A percentile compares a stretch with the other conserved stretches of the same genome.
Conservation (phyloP, 1,140 invertebrate genomes). For the Bombus terrestris region DNA sequence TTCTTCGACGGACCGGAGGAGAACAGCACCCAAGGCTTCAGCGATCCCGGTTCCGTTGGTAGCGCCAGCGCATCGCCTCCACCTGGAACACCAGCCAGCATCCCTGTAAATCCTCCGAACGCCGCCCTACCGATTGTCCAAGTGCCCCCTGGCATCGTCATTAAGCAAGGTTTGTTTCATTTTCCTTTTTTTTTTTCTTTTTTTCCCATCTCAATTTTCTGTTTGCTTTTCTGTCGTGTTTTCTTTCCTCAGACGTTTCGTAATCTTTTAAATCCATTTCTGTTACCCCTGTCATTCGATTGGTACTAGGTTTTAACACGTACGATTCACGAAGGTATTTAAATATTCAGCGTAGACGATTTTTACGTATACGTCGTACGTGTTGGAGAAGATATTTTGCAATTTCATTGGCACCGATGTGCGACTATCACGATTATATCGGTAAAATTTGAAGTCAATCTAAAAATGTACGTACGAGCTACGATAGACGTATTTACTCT, state of each 20-base stretch:
- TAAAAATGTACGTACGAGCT: no score
- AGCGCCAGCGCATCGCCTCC: slow-evolving; percentile 85
- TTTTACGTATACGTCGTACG: no score
- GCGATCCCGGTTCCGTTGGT: slow-evolving; percentile 86
- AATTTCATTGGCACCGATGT: no score
- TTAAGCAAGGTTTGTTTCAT: slow-evolving; percentile 81
- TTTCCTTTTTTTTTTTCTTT: slow-evolving; percentile 57
- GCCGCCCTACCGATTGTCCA: slow-evolving; percentile 78
- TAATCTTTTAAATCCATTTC: no score
- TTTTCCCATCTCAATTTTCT: background rate
- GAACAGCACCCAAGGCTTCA: slow-evolving; percentile 86
- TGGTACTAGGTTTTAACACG: no score
- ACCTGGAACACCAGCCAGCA: slow-evolving; percentile 76
- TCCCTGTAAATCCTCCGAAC: slow-evolving; percentile 73
- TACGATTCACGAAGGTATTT: no score
- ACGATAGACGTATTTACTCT: no score
- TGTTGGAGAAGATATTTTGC: no score
- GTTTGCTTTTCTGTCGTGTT: background rate
- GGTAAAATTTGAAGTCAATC: no score
- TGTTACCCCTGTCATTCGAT: no score
- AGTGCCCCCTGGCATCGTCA: slow-evolving; percentile 78
- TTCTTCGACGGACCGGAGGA: slow-evolving; percentile 89
- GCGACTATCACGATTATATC: no score
- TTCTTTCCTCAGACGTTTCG: background rate
- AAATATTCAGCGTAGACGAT: no score